Evolutionary conservation across 2,797 vertebrate genomes (phyloP).

Genomic region (Gymnothorax javanicus): DNA sequence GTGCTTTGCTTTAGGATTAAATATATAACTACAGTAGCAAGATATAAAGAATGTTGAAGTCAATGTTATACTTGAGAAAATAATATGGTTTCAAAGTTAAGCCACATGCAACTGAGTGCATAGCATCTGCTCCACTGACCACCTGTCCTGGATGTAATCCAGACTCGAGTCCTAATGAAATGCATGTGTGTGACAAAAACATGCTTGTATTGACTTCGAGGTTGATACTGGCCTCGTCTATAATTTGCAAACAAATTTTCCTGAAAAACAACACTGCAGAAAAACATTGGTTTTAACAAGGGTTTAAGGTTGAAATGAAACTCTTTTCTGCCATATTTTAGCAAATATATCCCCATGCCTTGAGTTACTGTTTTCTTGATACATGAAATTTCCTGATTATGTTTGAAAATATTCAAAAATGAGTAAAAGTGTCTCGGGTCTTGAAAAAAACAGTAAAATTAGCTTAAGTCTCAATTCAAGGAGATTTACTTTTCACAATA

Average conservation of each 20-base stretch:
- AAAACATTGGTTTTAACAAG: too few species aligned
- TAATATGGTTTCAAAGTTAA: neutral
- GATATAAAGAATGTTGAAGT: neutral
- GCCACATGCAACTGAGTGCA: neutral
- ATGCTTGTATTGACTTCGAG: neutral
- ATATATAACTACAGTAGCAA: neutral
- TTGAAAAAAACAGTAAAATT: too few species aligned
- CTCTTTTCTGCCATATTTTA: too few species aligned
- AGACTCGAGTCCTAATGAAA: neutral
- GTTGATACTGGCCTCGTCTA: neutral
- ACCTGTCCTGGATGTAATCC: neutral
- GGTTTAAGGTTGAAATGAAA: too few species aligned
- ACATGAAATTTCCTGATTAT: too few species aligned
- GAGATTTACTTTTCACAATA: neutral
- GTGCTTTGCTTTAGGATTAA: too few species aligned
- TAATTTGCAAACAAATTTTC: neutral
- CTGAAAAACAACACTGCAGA: neutral
- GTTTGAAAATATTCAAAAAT: too few species aligned
- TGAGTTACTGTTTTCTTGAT: too few species aligned
- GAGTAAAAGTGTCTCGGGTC: too few species aligned
- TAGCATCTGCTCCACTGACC: neutral
- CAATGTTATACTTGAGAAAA: neutral
- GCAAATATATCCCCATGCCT: too few species aligned
- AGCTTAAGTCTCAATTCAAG: neutral
- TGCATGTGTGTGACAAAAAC: neutral